Base-by-base conservation (phyloP, 2,113 vertebrate genomes). In the Semicossyphus pulcher region DNA sequence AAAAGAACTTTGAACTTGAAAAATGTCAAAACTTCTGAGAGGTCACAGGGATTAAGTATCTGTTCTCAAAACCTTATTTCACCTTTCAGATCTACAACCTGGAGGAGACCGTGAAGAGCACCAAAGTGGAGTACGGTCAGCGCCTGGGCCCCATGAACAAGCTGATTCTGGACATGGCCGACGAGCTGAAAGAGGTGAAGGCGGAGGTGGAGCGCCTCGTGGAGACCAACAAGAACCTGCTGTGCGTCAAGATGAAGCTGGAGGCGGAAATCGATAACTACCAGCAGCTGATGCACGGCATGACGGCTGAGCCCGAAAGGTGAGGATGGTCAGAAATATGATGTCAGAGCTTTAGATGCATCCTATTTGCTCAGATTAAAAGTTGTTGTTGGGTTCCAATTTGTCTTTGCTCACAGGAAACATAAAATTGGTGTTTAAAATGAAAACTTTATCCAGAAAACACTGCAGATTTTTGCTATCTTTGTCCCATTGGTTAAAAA, bases 161-260 rank as follows among this genome's bases (percentile, higher is more conserved):
- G 5, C 0, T 23, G 1, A 77, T 94, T 0, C 25, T 49, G 2
- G 56, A 45, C 5, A 79, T 94, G 64, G 78, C 93, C 86, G 70
- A 18, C 0, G 90, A 95, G 57, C 89, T 95, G 45, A 65, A 5
- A n/a, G 76, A 91, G 16, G 59, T 92, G 21, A 89, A 86, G 21
- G 25, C 67, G 0, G 80, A 93, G 79, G 76, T 94, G 59, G 91
- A 93, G 80, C 79, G 64, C 2, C 93, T 94, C 66, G 57, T 80
- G 0, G 72, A 89, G 0, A 86, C 67, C 45, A 93, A 95, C 83
- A 85, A 93, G 14, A 47, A 85, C 15, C 92, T 95, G 74, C 87
- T 94, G 57, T 88, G 89, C 4, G 76, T 92, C 15, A 95, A 95
- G 89, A 92, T 91, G 91, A 93, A 92, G 85, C 92, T 95, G 84